phyloP scores from a whole-genome alignment of 2,888 invertebrate genomes.

The Hylaea fasciaria region DNA sequence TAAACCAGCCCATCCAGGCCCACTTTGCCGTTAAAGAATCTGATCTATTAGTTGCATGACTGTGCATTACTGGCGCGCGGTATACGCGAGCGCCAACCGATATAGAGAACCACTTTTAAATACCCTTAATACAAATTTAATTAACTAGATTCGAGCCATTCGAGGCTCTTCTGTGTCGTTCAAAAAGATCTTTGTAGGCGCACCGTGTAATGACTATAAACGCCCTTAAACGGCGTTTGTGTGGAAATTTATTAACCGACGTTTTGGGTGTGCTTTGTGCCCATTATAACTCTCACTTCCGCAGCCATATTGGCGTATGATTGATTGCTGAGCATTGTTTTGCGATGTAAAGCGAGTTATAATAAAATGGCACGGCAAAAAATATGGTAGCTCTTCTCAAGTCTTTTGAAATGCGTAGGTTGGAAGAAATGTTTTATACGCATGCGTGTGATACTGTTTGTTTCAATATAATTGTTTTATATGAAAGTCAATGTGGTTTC shows the following conservation, averaged over 20 bases:
- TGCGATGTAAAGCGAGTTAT: constrained; percentile 16
- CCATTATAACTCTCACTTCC: constrained; percentile 64
- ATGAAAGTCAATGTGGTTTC: too few species aligned
- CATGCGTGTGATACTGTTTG: too few species aligned
- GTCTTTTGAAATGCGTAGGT: constrained; percentile 28
- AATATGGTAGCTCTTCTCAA: neutral
- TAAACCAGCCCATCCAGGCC: constrained; percentile 72
- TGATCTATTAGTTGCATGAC: constrained; percentile 82
- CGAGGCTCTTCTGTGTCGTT: constrained; percentile 71
- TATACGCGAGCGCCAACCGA: constrained; percentile 79
- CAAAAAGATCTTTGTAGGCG: constrained; percentile 75
- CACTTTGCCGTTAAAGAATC: constrained; percentile 76
- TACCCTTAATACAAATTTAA: constrained; percentile 80
- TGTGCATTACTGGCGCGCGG: constrained; percentile 58
- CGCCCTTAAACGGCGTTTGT: constrained; percentile 71
- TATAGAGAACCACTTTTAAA: constrained; percentile 76
- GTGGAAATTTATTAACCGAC: constrained; percentile 76
- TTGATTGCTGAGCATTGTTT: constrained; percentile 65
- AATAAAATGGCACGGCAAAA: constrained; percentile 15
- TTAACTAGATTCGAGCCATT: constrained; percentile 75
- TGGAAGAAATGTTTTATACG: too few species aligned
- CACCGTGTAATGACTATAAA: constrained; percentile 81
- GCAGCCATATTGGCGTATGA: constrained; percentile 62
- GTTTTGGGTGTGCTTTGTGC: constrained; percentile 68
- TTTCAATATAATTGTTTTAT: too few species aligned